Conservation (phyloP, 2,113 vertebrate species). For the Dendropsophus ebraccatus region DNA sequence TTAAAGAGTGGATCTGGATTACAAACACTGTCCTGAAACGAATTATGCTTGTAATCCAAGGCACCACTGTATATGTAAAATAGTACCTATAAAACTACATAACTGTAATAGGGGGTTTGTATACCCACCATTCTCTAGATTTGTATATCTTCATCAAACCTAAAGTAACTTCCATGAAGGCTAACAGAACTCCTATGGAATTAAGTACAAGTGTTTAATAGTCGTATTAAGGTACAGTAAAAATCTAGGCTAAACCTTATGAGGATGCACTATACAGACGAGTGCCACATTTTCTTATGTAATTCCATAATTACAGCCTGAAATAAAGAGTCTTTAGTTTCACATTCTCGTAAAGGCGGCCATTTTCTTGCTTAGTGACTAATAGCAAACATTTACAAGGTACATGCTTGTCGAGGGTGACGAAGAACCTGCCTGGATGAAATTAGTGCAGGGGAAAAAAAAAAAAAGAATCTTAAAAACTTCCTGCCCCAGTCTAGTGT, state of each 20-base stretch:
- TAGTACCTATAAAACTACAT: not conserved
- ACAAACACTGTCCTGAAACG: no score
- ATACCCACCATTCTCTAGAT: not conserved
- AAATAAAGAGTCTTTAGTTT: not conserved
- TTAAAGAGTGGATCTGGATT: no score
- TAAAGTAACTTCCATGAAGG: no score
- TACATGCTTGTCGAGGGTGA: not conserved
- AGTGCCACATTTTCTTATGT: not conserved
- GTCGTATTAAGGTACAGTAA: not conserved
- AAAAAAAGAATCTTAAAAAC: not conserved
- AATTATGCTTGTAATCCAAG: no score
- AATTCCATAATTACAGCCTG: not conserved
- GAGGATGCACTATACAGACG: not conserved
- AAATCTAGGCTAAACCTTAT: not conserved
- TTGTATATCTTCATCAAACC: no score
- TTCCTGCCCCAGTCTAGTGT: not conserved
- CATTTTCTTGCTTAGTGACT: slow-evolving; percentile 26
- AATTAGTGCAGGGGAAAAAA: not conserved
- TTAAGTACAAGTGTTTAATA: not conserved
- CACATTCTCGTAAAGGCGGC: not conserved
- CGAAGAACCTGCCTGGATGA: not conserved
- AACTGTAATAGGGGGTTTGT: not conserved
- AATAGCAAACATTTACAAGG: slow-evolving; percentile 11
- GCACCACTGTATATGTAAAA: no score
- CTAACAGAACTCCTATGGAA: no score